A percentile compares a stretch with the other conserved stretches of the same genome.
Evolutionary conservation across 2,113 vertebrate species (phyloP).

Genomic region (Actinemys pallida): DNA sequence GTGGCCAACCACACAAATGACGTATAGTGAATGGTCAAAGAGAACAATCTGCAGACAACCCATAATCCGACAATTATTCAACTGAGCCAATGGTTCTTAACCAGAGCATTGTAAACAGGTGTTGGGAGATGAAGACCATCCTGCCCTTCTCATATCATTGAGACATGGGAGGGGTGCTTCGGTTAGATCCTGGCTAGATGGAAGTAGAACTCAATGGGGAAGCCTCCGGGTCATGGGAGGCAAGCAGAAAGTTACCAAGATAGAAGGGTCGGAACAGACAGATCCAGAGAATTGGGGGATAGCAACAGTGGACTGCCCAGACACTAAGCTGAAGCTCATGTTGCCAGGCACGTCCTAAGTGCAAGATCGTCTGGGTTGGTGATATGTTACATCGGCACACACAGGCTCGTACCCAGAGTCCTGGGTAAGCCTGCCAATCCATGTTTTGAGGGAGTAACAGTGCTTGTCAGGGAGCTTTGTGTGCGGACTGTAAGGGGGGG

Average conservation of each 20-base stretch:
- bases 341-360: neutral
- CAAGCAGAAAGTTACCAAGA: neutral
- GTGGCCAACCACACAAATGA: neutral
- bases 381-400: neutral
- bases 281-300: neutral
- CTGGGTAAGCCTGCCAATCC: neutral
- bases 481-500: neutral
- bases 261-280: neutral
- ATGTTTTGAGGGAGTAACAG: neutral
- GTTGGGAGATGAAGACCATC: neutral
- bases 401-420: too few species aligned
- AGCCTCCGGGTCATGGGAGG: neutral
- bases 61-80: neutral
- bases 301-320: neutral
- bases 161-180: neutral
- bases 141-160: neutral
- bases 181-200: neutral
- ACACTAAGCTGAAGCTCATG: neutral
- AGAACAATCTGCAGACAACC: neutral
- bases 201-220: neutral
- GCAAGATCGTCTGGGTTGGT: neutral
- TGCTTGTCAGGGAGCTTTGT: neutral
- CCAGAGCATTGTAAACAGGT: neutral
- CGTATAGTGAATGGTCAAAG: neutral
- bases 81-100: neutral